Percentiles rank a stretch among this genome's conserved stretches.
These are phyloP conservation scores for Morbakka virulenta DNA, from an alignment of 30 jellyfish, hydroid and myxozoan genomes.

Conservation along the genomic window DNA sequence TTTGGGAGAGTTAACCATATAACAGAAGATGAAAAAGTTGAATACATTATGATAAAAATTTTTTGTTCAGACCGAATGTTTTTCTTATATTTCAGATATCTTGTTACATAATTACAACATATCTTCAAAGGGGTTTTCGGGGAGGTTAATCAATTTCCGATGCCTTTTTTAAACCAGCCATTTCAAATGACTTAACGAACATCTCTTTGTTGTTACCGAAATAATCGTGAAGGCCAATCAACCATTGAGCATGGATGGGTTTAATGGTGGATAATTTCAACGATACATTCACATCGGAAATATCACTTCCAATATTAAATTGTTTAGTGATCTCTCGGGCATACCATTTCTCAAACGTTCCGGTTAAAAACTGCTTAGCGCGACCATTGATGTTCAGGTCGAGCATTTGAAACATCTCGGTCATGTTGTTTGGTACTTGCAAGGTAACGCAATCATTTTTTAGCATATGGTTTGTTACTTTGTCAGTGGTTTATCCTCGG, in stretches of 20 bases:
- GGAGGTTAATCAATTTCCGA: background rate
- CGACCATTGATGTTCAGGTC: constrained; percentile 39
- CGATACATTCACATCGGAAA: constrained; percentile 52
- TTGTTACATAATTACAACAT: background rate
- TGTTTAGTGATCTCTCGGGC: constrained; percentile 13
- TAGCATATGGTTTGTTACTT: background rate
- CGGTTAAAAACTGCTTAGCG: constrained; percentile 38
- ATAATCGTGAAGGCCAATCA: constrained; percentile 48
- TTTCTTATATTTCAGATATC: too few relatives aligned
- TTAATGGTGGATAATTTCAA: constrained; percentile 42
- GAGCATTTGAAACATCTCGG: constrained; percentile 38
- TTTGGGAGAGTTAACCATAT: too few relatives aligned
- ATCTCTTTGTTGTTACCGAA: constrained; percentile 7
- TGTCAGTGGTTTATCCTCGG: constrained; percentile 13
- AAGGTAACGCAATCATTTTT: constrained; percentile 17
- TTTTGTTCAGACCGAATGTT: too few relatives aligned
- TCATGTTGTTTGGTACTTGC: constrained; percentile 41
- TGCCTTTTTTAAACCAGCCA: constrained; percentile 31
- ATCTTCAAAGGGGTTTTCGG: constrained; percentile 51
- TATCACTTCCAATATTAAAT: constrained; percentile 23
- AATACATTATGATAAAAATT: too few relatives aligned
- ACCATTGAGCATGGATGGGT: constrained; percentile 56
- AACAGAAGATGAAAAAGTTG: too few relatives aligned
- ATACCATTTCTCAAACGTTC: constrained; percentile 19
- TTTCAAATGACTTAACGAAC: constrained; percentile 7